Base-by-base conservation (phyloP, 2,797 vertebrate species). In the Morelia viridis region DNA sequence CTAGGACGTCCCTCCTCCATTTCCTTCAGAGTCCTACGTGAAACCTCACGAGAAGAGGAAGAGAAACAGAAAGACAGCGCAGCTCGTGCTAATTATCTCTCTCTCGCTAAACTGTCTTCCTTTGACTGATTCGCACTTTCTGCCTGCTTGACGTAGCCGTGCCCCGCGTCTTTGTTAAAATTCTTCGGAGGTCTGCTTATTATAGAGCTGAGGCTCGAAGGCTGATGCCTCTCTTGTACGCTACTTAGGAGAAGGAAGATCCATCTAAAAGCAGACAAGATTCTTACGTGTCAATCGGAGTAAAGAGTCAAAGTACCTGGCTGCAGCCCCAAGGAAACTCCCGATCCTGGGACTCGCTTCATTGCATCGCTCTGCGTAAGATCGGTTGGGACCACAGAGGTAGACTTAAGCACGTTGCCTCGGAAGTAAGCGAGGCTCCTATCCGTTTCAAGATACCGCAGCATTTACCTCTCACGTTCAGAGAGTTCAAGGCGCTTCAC, bases 31-130 rank as follows among this genome's bases (percentile, higher is more conserved):
- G 56, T 41, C 65, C 96, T 95, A 96, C 95, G 83, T 50, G 94
- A 95, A 94, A 95, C 96, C 95, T 96, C 95, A 94, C 91, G 90
- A 91, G 15, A 65, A 64, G 41, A 89, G 46, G 65, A 65, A 68
- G 61, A 53, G 41, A 22, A 31, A 31, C n/a, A 64, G 60, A 76
- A 64, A 84, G 95, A 95, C 96, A 94, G 96, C 93, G 96, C 93
- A 96, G 94, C 95, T 95, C 92, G 9, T 91, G 93, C 95, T 97
- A 96, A 96, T 96, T 95, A 96, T 92, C 94, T 92, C 93, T 95
- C 94, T 93, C 90, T 96, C 94, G 94, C 96, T 95, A 94, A 94
- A 64, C 89, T 83, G 94, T 95, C 95, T 96, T 95, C 93, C 94
- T 95, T 94, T 93, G 91, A 80, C 89, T 94, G 0, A 1, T 0